Conservation (phyloP, 1,140 invertebrate species). For the Meloidogyne exigua region DNA sequence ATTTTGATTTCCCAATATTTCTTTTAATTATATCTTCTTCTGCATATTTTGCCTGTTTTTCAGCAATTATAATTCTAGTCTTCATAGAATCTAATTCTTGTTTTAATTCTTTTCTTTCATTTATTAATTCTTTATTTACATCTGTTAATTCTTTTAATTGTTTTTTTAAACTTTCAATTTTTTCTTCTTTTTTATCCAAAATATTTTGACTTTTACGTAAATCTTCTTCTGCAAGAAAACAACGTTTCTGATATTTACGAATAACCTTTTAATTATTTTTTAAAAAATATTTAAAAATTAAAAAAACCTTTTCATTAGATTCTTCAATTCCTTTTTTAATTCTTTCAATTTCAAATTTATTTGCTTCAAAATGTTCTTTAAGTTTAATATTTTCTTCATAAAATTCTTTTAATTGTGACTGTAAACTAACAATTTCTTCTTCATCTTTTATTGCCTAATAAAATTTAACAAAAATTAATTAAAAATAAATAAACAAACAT, state of each 20-base stretch:
- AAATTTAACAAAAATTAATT: background rate
- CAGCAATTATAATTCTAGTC: background rate
- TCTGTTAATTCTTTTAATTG: background rate
- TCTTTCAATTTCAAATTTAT: background rate
- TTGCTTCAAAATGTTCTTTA: background rate
- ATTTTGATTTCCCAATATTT: background rate
- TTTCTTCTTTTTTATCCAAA: background rate
- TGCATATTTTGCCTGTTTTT: background rate
- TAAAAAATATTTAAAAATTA: no score
- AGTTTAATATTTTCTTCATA: background rate
- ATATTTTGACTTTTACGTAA: slow-evolving; percentile 2
- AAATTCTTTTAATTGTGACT: background rate
- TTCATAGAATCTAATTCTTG: background rate
- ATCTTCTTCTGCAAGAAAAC: background rate
- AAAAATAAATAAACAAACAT: background rate
- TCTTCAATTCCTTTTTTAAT: background rate
- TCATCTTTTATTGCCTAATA: background rate
- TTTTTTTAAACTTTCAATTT: background rate
- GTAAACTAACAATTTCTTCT: background rate
- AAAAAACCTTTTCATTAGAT: background rate
- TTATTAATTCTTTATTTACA: background rate
- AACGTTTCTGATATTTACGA: background rate
- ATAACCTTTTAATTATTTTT: background rate
- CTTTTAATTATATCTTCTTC: background rate
- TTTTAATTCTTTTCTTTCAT: background rate